Percentiles rank a stretch among this genome's conserved stretches.
Evolutionary conservation across 2,888 invertebrate genomes (phyloP).

Genomic region (Tethea ocularis): DNA sequence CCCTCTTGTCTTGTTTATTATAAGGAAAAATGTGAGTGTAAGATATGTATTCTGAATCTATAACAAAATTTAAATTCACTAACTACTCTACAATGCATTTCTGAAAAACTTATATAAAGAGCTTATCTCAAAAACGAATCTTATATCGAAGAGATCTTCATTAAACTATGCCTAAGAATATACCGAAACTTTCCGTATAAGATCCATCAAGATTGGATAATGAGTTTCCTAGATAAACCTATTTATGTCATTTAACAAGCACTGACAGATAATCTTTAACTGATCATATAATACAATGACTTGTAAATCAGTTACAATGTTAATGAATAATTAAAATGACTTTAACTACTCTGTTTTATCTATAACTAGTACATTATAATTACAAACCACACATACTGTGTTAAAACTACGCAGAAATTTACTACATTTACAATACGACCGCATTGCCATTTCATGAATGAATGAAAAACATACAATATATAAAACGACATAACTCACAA

Average conservation of each 20-base stretch:
- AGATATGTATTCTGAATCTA: no score
- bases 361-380: not conserved
- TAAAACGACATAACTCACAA: not conserved
- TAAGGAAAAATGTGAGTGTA: not conserved
- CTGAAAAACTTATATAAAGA: no score
- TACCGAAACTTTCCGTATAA: no score
- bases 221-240: no score
- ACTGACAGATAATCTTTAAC: not conserved
- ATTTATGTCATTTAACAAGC: not conserved
- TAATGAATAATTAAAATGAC: not conserved
- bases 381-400: not conserved
- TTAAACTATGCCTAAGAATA: no score
- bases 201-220: no score
- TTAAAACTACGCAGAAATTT: not conserved
- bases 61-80: no score
- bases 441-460: conserved; percentile 5
- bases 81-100: no score
- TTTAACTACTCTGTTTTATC: not conserved
- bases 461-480: not conserved
- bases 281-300: not conserved
- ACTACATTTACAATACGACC: conserved; percentile 3
- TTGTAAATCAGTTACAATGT: not conserved
- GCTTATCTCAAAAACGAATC: no score
- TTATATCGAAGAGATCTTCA: no score
- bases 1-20: not conserved